Conservation (phyloP, 2,888 invertebrate genomes). For the Allacma fusca region DNA sequence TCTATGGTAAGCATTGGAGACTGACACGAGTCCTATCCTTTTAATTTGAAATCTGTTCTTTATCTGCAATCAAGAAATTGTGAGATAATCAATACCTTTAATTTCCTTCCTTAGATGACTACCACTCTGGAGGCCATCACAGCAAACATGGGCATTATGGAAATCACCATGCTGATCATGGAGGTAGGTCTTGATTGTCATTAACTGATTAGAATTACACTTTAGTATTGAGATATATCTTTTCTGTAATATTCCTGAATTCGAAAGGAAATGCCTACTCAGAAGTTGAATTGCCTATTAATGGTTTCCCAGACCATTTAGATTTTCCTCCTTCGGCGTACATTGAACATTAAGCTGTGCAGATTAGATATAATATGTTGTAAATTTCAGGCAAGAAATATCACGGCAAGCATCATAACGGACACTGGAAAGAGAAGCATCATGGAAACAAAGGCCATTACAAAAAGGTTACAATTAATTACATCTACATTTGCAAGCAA, state of each 20-base stretch:
- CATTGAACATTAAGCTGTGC: too few species aligned
- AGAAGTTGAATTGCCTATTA: too few species aligned
- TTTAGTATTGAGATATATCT: too few species aligned
- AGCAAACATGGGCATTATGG: slow-evolving; percentile 60
- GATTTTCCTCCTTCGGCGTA: too few species aligned
- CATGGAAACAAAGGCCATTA: slow-evolving; percentile 58
- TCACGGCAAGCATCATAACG: slow-evolving; percentile 61
- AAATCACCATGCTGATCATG: slow-evolving; percentile 59
- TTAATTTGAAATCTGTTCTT: too few species aligned
- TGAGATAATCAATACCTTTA: too few species aligned
- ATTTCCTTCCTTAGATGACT: slow-evolving; percentile 50
- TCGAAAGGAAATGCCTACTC: too few species aligned
- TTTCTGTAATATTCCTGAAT: too few species aligned
- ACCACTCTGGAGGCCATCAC: slow-evolving; percentile 61
- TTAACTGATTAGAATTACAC: not conserved
- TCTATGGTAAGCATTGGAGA: slow-evolving; percentile 49
- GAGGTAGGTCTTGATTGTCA: slow-evolving; percentile 41
- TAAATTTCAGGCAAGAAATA: slow-evolving; percentile 58
- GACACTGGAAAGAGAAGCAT: slow-evolving; percentile 60
- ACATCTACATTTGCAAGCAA: not conserved
- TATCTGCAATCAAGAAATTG: too few species aligned
- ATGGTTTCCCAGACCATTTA: too few species aligned
- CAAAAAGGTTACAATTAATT: slow-evolving; percentile 53
- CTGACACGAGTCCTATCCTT: too few species aligned
- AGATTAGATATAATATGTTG: too few species aligned